A percentile compares a stretch with the other conserved stretches of the same genome.
Conservation (phyloP, 1,140 invertebrate genomes). For the Forficula auricularia region DNA sequence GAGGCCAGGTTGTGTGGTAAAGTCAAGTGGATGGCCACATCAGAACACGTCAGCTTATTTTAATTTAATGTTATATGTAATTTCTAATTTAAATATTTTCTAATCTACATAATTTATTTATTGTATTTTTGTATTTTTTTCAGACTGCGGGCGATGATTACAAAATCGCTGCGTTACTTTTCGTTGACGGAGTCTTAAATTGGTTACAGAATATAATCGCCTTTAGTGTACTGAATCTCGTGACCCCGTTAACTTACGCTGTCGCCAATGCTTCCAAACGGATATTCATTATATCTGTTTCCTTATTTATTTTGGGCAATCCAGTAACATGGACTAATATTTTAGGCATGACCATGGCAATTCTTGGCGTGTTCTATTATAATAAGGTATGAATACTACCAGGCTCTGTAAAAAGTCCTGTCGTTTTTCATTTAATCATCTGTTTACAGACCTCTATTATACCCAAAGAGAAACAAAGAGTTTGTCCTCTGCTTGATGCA, state of each 20-base stretch:
- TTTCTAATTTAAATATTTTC: no score
- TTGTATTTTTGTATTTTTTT: slow-evolving; percentile 14
- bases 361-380: slow-evolving; percentile 77
- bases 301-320: slow-evolving; percentile 75
- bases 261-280: slow-evolving; percentile 92
- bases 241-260: slow-evolving; percentile 84
- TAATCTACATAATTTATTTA: no score
- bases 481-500: no score
- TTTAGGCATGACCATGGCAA: slow-evolving; percentile 78
- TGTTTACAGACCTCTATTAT: no score
- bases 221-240: slow-evolving; percentile 76
- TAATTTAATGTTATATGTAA: no score
- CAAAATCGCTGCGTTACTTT: slow-evolving; percentile 42
- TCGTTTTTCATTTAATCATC: no score
- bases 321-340: slow-evolving; percentile 78
- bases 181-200: slow-evolving; percentile 71
- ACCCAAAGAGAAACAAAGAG: no score
- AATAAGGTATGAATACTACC: slow-evolving; percentile 48
- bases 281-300: slow-evolving; percentile 80
- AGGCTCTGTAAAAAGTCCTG: no score
- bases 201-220: slow-evolving; percentile 91
- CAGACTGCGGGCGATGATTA: slow-evolving; percentile 21
- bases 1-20: no score
- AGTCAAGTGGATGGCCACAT: no score
- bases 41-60: no score